These are phyloP conservation scores for Champsocephalus gunnari DNA, from an alignment of 2,797 vertebrate species.

Conservation along the genomic window DNA sequence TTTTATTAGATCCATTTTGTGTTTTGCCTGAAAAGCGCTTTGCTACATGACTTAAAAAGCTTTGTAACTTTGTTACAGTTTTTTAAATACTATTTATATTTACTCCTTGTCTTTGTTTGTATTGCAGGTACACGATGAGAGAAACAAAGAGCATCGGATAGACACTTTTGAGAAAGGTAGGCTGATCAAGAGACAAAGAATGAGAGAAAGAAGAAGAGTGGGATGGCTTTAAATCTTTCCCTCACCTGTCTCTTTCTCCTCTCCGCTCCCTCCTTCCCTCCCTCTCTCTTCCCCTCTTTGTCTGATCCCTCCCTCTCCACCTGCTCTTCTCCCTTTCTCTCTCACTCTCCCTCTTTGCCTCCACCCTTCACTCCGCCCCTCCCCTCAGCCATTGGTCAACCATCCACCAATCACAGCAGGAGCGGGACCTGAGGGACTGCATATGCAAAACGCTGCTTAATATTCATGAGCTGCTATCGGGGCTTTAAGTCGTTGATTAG, in stretches of 20 bases:
- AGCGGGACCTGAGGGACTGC: constrained; percentile 90
- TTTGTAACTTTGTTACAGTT: not conserved
- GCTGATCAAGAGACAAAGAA: constrained; percentile 44
- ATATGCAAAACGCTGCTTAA: constrained; percentile 96
- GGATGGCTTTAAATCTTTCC: constrained; percentile 79
- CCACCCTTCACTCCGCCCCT: constrained; percentile 79
- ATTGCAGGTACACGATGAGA: not conserved
- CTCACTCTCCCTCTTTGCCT: constrained; percentile 57
- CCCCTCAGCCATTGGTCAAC: constrained; percentile 82
- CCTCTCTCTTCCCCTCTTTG: constrained; percentile 71
- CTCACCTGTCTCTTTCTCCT: constrained; percentile 76
- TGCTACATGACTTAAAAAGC: not conserved
- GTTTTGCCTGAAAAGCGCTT: constrained; percentile 4
- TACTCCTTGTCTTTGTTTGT: not conserved
- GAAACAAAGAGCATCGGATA: not conserved
- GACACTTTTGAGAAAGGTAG: constrained; percentile 17
- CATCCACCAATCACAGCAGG: constrained; percentile 88
- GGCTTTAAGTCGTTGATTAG: constrained; percentile 99
- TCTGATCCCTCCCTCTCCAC: constrained; percentile 79
- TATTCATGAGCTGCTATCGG: constrained; percentile 98
- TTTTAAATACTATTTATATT: not conserved
- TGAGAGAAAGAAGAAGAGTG: constrained; percentile 38
- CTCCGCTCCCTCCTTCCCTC: constrained; percentile 44
- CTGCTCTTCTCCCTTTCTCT: constrained; percentile 74
- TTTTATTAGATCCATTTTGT: constrained; percentile 50